These are phyloP conservation scores for Pseudoatta argentina DNA, from an alignment of 1,140 invertebrate genomes.

Conservation along the genomic window DNA sequence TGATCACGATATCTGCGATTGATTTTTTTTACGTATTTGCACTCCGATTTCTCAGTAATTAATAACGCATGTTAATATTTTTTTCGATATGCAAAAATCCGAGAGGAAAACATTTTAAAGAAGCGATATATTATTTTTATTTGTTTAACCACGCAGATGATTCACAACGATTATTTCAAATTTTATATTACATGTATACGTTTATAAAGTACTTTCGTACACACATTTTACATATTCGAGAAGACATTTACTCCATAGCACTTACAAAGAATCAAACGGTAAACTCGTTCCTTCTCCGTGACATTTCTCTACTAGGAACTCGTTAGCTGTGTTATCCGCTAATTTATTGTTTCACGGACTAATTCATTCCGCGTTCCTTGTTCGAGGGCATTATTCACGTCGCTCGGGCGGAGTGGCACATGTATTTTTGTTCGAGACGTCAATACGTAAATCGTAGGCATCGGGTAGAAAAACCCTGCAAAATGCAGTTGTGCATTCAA, in stretches of 20 bases:
- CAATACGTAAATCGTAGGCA: constrained; percentile 56
- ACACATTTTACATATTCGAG: not conserved
- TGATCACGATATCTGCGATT: not conserved
- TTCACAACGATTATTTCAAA: not conserved
- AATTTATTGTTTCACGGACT: constrained; percentile 61
- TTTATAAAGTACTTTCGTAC: not conserved
- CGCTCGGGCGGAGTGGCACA: constrained; percentile 36
- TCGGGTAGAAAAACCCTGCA: constrained; percentile 52
- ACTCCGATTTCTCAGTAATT: not conserved
- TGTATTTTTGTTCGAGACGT: constrained; percentile 41
- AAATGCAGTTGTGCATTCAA: constrained; percentile 65
- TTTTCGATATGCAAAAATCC: not conserved
- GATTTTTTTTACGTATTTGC: constrained; percentile 21
- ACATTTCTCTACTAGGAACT: constrained; percentile 45
- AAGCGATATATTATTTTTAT: not conserved
- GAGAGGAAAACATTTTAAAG: not conserved
- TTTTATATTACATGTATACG: not conserved
- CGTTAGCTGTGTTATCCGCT: constrained; percentile 52
- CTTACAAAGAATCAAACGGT: constrained; percentile 16
- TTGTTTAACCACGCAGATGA: not conserved
- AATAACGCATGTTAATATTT: constrained; percentile 5
- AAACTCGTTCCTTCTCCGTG: not conserved
- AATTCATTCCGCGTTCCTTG: constrained; percentile 59
- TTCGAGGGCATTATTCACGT: constrained; percentile 51
- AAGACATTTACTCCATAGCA: not conserved